These are phyloP conservation scores for Physella acuta DNA, from an alignment of 1,140 invertebrate genomes.

Conservation along the genomic window DNA sequence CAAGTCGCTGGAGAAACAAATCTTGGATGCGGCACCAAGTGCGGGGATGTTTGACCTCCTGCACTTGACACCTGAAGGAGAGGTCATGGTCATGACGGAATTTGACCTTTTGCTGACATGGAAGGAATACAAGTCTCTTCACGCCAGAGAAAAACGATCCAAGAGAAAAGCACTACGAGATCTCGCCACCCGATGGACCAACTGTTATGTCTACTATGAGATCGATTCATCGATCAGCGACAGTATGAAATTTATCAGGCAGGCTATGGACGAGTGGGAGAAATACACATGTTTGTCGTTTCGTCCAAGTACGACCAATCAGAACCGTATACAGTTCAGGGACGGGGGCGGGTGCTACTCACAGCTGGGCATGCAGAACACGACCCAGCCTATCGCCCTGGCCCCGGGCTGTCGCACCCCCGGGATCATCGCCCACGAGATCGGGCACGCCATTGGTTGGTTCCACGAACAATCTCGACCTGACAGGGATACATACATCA, in stretches of 20 bases:
- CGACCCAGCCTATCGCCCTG: slow-evolving; percentile 9
- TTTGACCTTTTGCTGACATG: slow-evolving; percentile 26
- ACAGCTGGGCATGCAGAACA: slow-evolving; percentile 12
- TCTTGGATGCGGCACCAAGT: neutral
- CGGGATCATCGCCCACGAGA: slow-evolving; percentile 57
- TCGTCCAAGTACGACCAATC: slow-evolving; percentile 20
- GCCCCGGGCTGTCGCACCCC: slow-evolving; percentile 22
- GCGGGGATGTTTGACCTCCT: slow-evolving; percentile 28
- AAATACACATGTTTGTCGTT: slow-evolving; percentile 43
- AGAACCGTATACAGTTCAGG: slow-evolving; percentile 29
- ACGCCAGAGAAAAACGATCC: neutral
- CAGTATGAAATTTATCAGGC: slow-evolving; percentile 27
- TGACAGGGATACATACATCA: slow-evolving; percentile 70
- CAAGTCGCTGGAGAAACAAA: slow-evolving; percentile 9
- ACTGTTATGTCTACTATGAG: slow-evolving; percentile 17
- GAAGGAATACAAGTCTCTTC: slow-evolving; percentile 16
- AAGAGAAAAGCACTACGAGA: slow-evolving; percentile 2
- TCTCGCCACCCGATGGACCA: neutral
- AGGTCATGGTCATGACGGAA: slow-evolving; percentile 30
- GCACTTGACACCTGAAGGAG: slow-evolving; percentile 25
- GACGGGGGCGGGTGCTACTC: slow-evolving; percentile 39
- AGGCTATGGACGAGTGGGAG: slow-evolving; percentile 39
- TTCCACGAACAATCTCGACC: slow-evolving; percentile 70
- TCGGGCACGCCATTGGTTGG: slow-evolving; percentile 62
- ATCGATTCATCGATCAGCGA: slow-evolving; percentile 12